Evolutionary conservation across 2,888 invertebrate species (phyloP).

Genomic region (Loripinus fragilis): DNA sequence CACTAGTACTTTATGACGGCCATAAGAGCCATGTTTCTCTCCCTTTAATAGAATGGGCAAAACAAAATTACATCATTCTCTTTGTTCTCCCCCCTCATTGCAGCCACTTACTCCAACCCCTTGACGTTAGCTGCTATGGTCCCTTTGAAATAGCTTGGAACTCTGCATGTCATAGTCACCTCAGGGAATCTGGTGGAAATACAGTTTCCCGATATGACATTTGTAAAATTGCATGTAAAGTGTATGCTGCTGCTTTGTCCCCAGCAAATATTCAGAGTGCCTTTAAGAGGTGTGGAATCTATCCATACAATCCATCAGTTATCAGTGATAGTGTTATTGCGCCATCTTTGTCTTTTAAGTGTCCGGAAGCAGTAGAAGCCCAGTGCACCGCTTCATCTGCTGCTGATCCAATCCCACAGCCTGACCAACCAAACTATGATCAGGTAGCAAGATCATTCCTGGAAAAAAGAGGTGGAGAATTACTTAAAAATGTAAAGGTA

Average conservation of each 20-base stretch:
- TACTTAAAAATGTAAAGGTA: slow-evolving; percentile 1
- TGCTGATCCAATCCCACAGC: not conserved
- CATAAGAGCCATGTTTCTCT: slow-evolving; percentile 41
- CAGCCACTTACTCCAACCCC: slow-evolving; percentile 47
- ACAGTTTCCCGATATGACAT: slow-evolving; percentile 3
- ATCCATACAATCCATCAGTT: not conserved
- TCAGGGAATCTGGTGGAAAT: slow-evolving; percentile 25
- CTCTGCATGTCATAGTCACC: slow-evolving; percentile 27
- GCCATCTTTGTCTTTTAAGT: not conserved
- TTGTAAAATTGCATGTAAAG: slow-evolving; percentile 1
- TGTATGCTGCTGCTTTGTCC: slow-evolving; percentile 3
- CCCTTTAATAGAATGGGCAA: slow-evolving; percentile 39
- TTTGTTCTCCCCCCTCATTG: slow-evolving; percentile 50
- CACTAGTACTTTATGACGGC: slow-evolving; percentile 48
- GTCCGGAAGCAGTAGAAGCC: not conserved
- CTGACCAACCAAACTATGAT: not conserved
- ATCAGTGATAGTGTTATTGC: not conserved
- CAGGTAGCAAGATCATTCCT: slow-evolving; percentile 5
- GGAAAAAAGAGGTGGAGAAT: slow-evolving; percentile 8
- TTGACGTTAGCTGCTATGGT: slow-evolving; percentile 44
- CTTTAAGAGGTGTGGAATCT: slow-evolving; percentile 5
- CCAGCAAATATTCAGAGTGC: slow-evolving; percentile 6
- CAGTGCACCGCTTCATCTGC: not conserved
- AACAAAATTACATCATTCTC: slow-evolving; percentile 36
- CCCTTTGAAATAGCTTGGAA: slow-evolving; percentile 23